phyloP scores from a whole-genome alignment of 1,140 invertebrate species.

The Euwallacea similis region DNA sequence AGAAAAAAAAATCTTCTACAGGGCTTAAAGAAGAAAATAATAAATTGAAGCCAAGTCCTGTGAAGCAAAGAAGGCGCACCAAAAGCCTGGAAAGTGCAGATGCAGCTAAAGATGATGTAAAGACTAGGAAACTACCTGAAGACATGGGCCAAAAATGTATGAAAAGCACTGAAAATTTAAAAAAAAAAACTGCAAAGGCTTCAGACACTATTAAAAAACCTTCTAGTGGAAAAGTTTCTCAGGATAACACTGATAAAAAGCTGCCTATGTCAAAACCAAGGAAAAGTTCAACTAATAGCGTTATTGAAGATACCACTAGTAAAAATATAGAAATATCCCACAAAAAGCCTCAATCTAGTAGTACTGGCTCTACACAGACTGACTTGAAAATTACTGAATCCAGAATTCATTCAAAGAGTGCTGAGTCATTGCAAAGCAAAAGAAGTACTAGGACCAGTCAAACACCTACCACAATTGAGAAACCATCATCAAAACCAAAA shows the following conservation, averaged over 20 bases:
- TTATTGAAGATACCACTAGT: no score
- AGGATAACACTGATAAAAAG: not conserved
- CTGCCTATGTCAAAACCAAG: not conserved
- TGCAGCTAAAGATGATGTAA: not conserved
- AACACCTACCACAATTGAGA: not conserved
- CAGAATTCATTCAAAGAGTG: no score
- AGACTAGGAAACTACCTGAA: not conserved
- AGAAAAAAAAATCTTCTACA: not conserved
- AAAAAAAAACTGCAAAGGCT: not conserved
- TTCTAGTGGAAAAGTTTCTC: not conserved
- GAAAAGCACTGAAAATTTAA: not conserved
- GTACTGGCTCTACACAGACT: no score
- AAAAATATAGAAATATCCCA: no score
- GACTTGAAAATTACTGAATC: no score
- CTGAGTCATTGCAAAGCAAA: no score
- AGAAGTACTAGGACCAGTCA: no score
- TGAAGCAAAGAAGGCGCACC: conserved; percentile 5
- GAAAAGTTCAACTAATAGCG: no score
- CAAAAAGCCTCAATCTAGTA: no score
- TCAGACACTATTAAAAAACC: no score
- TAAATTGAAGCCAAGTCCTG: not conserved
- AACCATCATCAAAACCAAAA: not conserved
- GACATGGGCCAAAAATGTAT: not conserved
- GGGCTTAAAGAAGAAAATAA: not conserved
- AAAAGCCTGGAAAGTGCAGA: conserved; percentile 14